Percentiles rank a stretch among this genome's conserved stretches.
Evolutionary conservation across 1,140 invertebrate genomes (phyloP).

Genomic region (Heliothis virescens): DNA sequence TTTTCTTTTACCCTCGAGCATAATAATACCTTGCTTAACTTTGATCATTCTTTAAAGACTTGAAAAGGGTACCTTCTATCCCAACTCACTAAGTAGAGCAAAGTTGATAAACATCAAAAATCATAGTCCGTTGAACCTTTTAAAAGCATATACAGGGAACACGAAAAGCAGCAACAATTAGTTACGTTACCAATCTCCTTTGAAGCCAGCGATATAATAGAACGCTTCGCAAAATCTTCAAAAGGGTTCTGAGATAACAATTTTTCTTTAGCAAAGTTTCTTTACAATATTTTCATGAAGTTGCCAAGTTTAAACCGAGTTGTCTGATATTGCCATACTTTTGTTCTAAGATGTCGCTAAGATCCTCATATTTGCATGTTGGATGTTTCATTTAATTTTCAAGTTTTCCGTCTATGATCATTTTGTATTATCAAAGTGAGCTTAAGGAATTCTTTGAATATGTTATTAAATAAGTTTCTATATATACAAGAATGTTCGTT

Average conservation of each 20-base stretch:
- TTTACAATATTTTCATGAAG: slow-evolving; percentile 35
- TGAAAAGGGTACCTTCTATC: slow-evolving; percentile 7
- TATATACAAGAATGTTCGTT: background rate
- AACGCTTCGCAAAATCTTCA: slow-evolving; percentile 23
- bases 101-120: slow-evolving; percentile 20
- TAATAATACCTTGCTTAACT: background rate
- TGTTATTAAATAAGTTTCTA: slow-evolving; percentile 13
- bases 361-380: slow-evolving; percentile 10
- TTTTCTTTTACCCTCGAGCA: background rate
- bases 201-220: slow-evolving; percentile 29
- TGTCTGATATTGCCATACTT: slow-evolving; percentile 17
- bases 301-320: slow-evolving; percentile 16
- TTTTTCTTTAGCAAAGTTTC: slow-evolving; percentile 38
- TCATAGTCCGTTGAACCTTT: slow-evolving; percentile 31
- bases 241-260: slow-evolving; percentile 36
- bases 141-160: slow-evolving; percentile 11
- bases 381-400: slow-evolving; percentile 16
- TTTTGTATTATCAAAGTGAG: background rate
- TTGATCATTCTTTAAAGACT: slow-evolving; percentile 1
- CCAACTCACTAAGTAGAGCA: background rate
- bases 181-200: slow-evolving; percentile 1
- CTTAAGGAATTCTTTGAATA: background rate
- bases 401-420: background rate
- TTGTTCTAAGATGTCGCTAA: background rate
- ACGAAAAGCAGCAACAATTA: slow-evolving; percentile 39